Base-by-base conservation (phyloP, 2,797 vertebrate species). In the Pteronotus mesoamericanus region DNA sequence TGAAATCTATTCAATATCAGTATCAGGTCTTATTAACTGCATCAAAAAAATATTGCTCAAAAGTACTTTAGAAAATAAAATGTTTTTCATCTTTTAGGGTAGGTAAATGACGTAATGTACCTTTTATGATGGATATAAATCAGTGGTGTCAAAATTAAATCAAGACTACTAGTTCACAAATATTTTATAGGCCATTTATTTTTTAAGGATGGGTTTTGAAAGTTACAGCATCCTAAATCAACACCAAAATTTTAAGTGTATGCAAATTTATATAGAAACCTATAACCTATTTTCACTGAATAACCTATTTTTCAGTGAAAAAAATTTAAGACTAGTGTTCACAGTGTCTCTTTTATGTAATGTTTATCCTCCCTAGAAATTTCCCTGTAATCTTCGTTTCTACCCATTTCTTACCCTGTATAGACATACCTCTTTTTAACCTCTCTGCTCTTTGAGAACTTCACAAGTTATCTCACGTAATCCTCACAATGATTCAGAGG, bases 1-100 rank as follows among this genome's bases (percentile, higher is more conserved):
- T 78, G 15, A 91, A 90, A 94, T 90, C 42, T 78, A 68, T 59
- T 86, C 37, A 94, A 46, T 79, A 94, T 86, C 19, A 72, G 29
- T 48, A 15, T 74, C 32, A 51, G 51, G 92, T n/a, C 44, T 92
- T 83, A 89, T 37, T 94, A 84, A 79, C 11, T 87, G 78, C 3
- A 75, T 90, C 68, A 24, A 53, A 72, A 72, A 96, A 66, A 79
- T 59, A 68, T 24, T 86, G 87, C 68, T 86, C 61, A 93, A 59
- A 94, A 93, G 59, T 88, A 91, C n/a, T 39, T 90, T 22, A 29
- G 69, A 95, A 93, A 93, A 83, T 83, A 86, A 92, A 95, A 83
- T 66, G 61, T 78, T 39, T 61, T n/a, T 74, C 53, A 72, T 68
- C 55, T 94, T 89, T 92, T 37, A 90, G 21, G 7, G 51, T 19